Evolutionary conservation across 1,140 invertebrate species (phyloP).

Genomic region (Drosophila albomicans): DNA sequence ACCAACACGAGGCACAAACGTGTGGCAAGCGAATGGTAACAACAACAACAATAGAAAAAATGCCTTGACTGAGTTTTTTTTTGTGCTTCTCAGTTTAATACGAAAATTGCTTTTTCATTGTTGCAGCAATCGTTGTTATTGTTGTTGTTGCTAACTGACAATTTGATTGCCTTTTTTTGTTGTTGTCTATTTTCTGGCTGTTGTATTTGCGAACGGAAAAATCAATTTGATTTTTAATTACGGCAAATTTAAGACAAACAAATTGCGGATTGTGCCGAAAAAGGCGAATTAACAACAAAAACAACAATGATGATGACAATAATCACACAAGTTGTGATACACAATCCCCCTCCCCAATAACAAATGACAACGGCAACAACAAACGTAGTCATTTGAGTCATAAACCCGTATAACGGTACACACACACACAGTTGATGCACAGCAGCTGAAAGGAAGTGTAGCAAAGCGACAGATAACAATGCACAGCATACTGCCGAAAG

Average conservation of each 20-base stretch:
- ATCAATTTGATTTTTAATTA: conserved; percentile 79
- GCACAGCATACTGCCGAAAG: conserved; percentile 33
- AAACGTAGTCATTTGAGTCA: conserved; percentile 62
- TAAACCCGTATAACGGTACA: conserved; percentile 72
- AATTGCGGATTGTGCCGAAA: conserved; percentile 69
- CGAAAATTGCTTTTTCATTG: conserved; percentile 80
- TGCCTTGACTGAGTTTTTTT: conserved; percentile 77
- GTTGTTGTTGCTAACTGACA: conserved; percentile 60
- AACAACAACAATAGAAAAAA: conserved; percentile 57
- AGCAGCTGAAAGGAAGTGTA: conserved; percentile 67
- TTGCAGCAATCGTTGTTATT: conserved; percentile 63
- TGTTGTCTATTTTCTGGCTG: conserved; percentile 34
- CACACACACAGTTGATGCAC: conserved; percentile 40
- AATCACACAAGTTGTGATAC: not conserved
- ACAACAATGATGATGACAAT: conserved; percentile 23
- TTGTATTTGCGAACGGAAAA: conserved; percentile 66
- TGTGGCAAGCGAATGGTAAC: conserved; percentile 68
- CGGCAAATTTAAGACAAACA: conserved; percentile 77
- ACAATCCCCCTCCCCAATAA: not conserved
- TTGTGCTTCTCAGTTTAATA: conserved; percentile 51
- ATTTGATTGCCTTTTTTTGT: conserved; percentile 57
- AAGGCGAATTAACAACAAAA: conserved; percentile 66
- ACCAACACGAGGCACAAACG: conserved; percentile 61
- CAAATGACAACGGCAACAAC: not conserved
- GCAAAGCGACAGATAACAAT: conserved; percentile 47